Base-by-base conservation (phyloP, 2,797 vertebrate species). In the Falco biarmicus region DNA sequence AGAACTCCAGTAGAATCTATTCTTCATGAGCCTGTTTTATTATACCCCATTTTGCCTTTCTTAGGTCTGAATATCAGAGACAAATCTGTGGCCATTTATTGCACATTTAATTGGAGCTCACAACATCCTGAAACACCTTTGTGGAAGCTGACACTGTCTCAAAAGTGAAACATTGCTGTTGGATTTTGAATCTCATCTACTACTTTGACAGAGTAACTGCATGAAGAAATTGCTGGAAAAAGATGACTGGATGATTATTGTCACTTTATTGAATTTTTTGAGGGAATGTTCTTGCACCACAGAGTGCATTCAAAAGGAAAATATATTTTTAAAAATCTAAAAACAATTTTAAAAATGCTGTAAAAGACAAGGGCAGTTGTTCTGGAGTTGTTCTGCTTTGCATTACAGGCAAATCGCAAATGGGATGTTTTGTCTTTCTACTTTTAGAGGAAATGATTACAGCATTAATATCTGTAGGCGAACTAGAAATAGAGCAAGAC, bases 401-500 rank as follows among this genome's bases (percentile, higher is more conserved):
- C 34, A 81, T 77, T 83, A 83, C 19, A 87, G 41, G 39, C 20
- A 94, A 93, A 85, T 69, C 2, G 0, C 34, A 68, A 94, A 78
- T 89, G 17, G 15, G 10, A 63, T 78, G 48, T 48, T 92, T 89
- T 69, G 69, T 69, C 64, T 89, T 92, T 85, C 69, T 86, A 83
- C 25, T 83, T 43, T 93, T 85, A 80, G 11, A 91, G 71, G 32
- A 89, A 93, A 95, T 76, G 1, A 91, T 83, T 87, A 65, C 31
- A 90, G 70, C 39, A 78, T 51, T 60, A 89, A 87, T 65, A 43
- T 78, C 84, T 81, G 43, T 51, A 92, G 79, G 63, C 5, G 0
- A 96, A 89, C 54, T 37, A 81, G 74, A 96, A 89, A 77, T 28
- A 94, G 77, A 95, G n/a, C 47, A 92, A 90, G 64, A 60, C 21